phyloP scores from a whole-genome alignment of 53 echinoderm and acorn worm genomes.

The Mesocentrotus franciscanus region DNA sequence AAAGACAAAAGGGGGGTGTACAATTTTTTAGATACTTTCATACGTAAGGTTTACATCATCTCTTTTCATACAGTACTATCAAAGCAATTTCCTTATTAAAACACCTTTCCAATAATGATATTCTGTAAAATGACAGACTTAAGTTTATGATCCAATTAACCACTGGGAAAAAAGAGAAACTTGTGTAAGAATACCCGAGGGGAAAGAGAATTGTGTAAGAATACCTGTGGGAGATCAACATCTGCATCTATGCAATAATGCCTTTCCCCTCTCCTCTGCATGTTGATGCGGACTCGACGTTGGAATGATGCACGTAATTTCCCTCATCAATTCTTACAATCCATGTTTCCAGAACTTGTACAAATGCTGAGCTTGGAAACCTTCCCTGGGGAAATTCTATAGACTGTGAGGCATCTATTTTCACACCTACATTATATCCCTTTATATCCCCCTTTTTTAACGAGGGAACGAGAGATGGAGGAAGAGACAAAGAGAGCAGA shows the following conservation, averaged over 20 bases:
- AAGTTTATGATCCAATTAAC: not conserved
- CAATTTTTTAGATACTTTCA: no score
- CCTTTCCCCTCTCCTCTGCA: not conserved
- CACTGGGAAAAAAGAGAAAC: not conserved
- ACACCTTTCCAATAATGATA: not conserved
- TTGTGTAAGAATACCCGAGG: no score
- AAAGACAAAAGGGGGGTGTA: no score
- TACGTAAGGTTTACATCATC: not conserved
- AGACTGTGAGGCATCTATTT: not conserved
- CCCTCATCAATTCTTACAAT: constrained; percentile 32
- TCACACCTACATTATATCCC: not conserved
- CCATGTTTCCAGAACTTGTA: not conserved
- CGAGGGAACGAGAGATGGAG: not conserved
- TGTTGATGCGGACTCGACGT: not conserved
- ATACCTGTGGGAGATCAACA: not conserved
- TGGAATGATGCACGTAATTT: constrained; percentile 2
- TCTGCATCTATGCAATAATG: not conserved
- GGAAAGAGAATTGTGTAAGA: not conserved
- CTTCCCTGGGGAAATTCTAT: not conserved
- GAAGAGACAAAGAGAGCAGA: not conserved
- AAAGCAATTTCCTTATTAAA: not conserved
- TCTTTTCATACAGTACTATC: not conserved
- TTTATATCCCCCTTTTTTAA: not conserved
- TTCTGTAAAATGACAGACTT: not conserved
- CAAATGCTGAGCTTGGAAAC: not conserved